These are phyloP conservation scores for Tyria jacobaeae DNA, from an alignment of 2,888 invertebrate species.

Conservation along the genomic window DNA sequence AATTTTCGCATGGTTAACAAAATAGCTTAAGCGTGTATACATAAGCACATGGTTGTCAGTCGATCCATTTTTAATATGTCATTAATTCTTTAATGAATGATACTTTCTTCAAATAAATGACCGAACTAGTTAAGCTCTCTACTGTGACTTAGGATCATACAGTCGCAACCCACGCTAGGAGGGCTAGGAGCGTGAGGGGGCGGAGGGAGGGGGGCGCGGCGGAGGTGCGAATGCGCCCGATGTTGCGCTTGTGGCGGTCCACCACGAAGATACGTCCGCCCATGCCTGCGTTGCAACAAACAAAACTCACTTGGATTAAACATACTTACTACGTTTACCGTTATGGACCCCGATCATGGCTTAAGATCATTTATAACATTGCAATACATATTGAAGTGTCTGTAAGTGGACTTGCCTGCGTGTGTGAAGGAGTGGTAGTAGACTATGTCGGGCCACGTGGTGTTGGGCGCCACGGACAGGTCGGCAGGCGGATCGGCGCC, in stretches of 20 bases:
- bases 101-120: background rate
- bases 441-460: constrained; percentile 96
- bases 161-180: too few species aligned
- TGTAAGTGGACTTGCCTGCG: constrained; percentile 88
- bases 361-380: too few species aligned
- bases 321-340: too few species aligned
- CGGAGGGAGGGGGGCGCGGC: constrained; percentile 10
- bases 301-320: too few species aligned
- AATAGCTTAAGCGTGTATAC: background rate
- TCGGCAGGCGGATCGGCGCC: constrained; percentile 90
- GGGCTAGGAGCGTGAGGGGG: constrained; percentile 5
- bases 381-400: too few species aligned
- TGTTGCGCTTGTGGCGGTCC: constrained; percentile 89
- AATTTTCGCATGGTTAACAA: too few species aligned
- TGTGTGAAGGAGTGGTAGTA: constrained; percentile 98
- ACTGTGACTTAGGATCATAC: too few species aligned
- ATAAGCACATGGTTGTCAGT: background rate
- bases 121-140: too few species aligned
- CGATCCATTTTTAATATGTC: background rate
- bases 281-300: constrained; percentile 85
- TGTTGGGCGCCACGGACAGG: constrained; percentile 94
- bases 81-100: too few species aligned
- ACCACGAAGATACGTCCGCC: constrained; percentile 97
- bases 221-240: constrained; percentile 50
- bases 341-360: too few species aligned